Conservation (phyloP, 2,888 invertebrate species). For the Exephanes ischioxanthus region DNA sequence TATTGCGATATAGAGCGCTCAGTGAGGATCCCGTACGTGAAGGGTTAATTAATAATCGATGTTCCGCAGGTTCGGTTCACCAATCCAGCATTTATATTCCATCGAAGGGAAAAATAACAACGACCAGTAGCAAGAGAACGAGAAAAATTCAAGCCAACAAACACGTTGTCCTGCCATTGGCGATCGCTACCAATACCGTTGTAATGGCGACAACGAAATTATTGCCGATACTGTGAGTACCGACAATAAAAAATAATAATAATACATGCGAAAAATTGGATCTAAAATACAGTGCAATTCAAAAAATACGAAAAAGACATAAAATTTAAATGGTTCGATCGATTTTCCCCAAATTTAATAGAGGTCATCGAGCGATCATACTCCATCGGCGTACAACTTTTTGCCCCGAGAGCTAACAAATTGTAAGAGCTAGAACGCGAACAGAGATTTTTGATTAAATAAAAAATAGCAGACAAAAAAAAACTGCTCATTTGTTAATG, state of each 20-base stretch:
- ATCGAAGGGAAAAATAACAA: constrained; percentile 80
- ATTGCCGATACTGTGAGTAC: constrained; percentile 80
- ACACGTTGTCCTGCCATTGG: constrained; percentile 83
- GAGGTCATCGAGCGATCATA: too few relatives aligned
- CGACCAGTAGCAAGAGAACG: constrained; percentile 81
- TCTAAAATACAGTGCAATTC: not conserved
- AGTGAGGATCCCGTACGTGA: too few relatives aligned
- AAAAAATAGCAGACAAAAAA: too few relatives aligned
- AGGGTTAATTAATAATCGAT: constrained; percentile 8
- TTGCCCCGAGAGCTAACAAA: too few relatives aligned
- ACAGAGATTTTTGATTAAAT: too few relatives aligned
- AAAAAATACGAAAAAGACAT: not conserved
- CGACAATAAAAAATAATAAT: not conserved
- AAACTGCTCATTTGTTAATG: not conserved
- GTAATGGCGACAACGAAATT: constrained; percentile 83
- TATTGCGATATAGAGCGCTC: too few relatives aligned
- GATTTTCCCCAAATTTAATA: too few relatives aligned
- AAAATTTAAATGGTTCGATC: too few relatives aligned
- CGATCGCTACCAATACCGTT: constrained; percentile 84
- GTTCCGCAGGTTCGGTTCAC: constrained; percentile 77
- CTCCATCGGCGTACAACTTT: too few relatives aligned
- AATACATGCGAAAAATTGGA: not conserved
- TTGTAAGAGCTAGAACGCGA: too few relatives aligned
- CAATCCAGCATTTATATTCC: constrained; percentile 83
- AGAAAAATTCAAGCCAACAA: constrained; percentile 69